Evolutionary conservation across 92 coral and sea anemone genomes (phyloP), one percentile per base, ranked within the genome.

Genomic region (Metridium senile): DNA sequence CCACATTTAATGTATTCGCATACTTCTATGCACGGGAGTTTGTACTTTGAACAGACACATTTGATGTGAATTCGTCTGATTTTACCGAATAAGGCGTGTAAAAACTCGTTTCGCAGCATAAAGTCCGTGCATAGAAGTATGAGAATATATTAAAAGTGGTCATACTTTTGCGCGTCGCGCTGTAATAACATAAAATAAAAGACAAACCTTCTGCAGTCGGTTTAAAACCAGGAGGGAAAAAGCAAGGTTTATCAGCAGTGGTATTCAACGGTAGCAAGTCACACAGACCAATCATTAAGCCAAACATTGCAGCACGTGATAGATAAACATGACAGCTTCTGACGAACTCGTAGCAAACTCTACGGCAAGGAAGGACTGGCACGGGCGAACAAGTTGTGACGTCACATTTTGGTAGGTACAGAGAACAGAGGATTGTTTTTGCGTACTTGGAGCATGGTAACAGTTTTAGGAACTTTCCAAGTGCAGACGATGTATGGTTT

Each of bases 361-460:
- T 66, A 28, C 93, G 83, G 68, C 93, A 88, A 35, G 93, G 93
- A 19, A 88, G 74, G 54, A 88, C 79, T 9, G 93, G 93, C 52
- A 69, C 70, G 13, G 75, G 47, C 13, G 49, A 69, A 31, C 74
- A 67, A 30, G 43, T 70, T 27, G 58, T 74, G 20, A 39, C 28
- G 32, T 74, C 82, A 34, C 93, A 88, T 53, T 88, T 84, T 22
- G 93, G 93, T 11, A 80, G 75, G 68, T 58, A 88, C 65, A 84
- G 9, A 8, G 93, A 88, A 23, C 93, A 88, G 9, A 88, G 82
- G 51, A 88, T 80, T 39, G 86, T 53, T 68, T 82, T 71, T 27
- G 86, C 58, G 67, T 77, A 64, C 23, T 69, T 68, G 7, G 93
- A 88, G 20, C 93, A 88, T 1, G 39, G 26, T 8, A 78, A 29